Base-by-base conservation (phyloP, 2,888 invertebrate species). In the Lepidochrysops patricia region DNA sequence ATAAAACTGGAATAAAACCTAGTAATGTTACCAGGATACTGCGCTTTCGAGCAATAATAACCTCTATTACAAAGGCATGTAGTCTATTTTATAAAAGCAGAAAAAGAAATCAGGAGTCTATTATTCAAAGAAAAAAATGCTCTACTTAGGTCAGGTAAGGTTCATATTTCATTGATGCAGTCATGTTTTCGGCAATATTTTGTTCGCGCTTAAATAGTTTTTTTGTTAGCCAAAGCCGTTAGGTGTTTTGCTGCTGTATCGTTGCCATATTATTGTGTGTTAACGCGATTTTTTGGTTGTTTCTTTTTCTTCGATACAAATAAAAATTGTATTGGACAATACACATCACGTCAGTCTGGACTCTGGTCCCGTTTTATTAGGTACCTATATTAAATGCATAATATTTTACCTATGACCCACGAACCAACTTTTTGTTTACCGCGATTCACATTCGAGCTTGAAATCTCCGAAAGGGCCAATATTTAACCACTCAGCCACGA, bases 1-100 rank as follows among this genome's bases (percentile, higher is more conserved):
- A 29, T 29, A 32, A 54, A 54, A 54, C 29, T 29, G 29, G 29
- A 54, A 26, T 52, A 52, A 52, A 54, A 29, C 19, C 52, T 52
- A 52, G 52, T 19, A 54, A 54, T 54, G 54, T 54, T 52, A 13
- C 27, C 54, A 54, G 54, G 54, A 54, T 32, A 52, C 19, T 23
- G 29, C 7, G 15, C 27, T 13, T 26, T 13, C 13, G 19, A 19
- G 12, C 19, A 32, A 54, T 54, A 32, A 32, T 9, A 52, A 13
- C 54, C 27, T 19, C 9, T 32, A 15, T 32, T 54, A 1, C 19
- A 19, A 19, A 0, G 19, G 13, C 4, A 12, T 19, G 32, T 19
- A 19, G 19, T 27, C 4, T 12, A 12, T 15, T 5, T 15, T 32
- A 19, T 4, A 7, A 15, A 9, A 12, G 19, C 27, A 27, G 15